Evolutionary conservation across 2,797 vertebrate genomes (phyloP).

Genomic region (Cuniculus paca): DNA sequence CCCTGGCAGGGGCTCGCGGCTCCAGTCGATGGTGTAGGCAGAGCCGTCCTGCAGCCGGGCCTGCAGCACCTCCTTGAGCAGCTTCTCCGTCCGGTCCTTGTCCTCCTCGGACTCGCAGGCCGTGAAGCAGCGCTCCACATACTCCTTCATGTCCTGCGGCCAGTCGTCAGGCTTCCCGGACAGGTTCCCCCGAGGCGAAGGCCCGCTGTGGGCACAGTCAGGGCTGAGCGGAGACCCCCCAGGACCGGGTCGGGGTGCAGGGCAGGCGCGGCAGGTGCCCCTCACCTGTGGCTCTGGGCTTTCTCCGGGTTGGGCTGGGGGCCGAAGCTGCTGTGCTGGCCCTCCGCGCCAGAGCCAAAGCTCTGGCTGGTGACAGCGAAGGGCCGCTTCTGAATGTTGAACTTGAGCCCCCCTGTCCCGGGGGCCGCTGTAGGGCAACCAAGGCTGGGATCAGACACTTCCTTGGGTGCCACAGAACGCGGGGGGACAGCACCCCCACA

Average conservation of each 20-base stretch:
- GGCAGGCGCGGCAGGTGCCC: fast-evolving
- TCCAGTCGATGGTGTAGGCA: constrained; percentile 97
- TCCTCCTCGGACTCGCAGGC: constrained; percentile 96
- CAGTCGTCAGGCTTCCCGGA: constrained; percentile 93
- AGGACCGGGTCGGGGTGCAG: no score
- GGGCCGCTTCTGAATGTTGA: constrained; percentile 94
- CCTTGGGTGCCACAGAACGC: not conserved
- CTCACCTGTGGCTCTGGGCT: constrained; percentile 90
- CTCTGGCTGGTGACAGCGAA: constrained; percentile 91
- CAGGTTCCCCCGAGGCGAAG: constrained; percentile 68
- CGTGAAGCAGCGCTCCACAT: constrained; percentile 96
- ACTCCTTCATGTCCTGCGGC: constrained; percentile 97
- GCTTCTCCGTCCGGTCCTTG: constrained; percentile 96
- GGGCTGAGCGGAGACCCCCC: not conserved
- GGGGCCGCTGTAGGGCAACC: constrained; percentile 90
- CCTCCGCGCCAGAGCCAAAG: constrained; percentile 88
- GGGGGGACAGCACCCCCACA: no score
- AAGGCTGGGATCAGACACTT: not conserved
- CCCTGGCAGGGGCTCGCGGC: constrained; percentile 94
- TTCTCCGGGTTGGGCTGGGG: constrained; percentile 89
- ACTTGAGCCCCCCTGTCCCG: constrained; percentile 93
- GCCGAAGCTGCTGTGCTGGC: constrained; percentile 81
- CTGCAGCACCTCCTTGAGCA: constrained; percentile 95
- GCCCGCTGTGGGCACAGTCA: not conserved
- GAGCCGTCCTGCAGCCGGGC: constrained; percentile 95